These are phyloP conservation scores for Diplazon laetatorius DNA, from an alignment of 2,888 invertebrate genomes.

Conservation along the genomic window DNA sequence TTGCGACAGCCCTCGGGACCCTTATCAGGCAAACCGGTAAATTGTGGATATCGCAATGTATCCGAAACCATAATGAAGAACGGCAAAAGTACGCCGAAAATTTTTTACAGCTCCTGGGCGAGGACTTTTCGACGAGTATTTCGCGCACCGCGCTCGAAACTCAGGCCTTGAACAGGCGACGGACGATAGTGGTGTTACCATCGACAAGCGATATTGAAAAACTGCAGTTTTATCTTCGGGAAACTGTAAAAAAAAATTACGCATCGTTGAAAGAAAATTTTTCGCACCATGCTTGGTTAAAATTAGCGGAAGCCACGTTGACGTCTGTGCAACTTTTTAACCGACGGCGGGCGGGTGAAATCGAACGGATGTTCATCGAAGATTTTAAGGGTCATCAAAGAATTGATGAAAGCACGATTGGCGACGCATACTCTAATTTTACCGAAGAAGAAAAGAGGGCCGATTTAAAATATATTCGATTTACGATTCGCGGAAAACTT, in stretches of 20 bases:
- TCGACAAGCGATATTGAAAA: conserved; percentile 50
- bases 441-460: conserved; percentile 26
- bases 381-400: conserved; percentile 52
- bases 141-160: conserved; percentile 55
- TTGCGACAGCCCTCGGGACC: conserved; percentile 58
- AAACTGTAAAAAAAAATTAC: conserved; percentile 27
- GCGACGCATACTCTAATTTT: conserved; percentile 38
- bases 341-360: conserved; percentile 65
- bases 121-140: conserved; percentile 47
- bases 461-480: conserved; percentile 35
- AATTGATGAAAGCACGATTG: conserved; percentile 39
- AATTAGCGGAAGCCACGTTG: conserved; percentile 40
- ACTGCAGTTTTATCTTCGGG: conserved; percentile 43
- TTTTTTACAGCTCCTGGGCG: conserved; percentile 54
- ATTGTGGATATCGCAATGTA: conserved; percentile 51
- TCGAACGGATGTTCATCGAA: conserved; percentile 50
- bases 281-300: conserved; percentile 26
- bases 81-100: conserved; percentile 54
- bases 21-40: conserved; percentile 56
- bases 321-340: conserved; percentile 63
- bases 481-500: conserved; percentile 58
- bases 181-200: conserved; percentile 42
- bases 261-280: conserved; percentile 30
- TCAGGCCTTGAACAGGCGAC: conserved; percentile 37
- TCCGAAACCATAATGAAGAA: conserved; percentile 50